Base-by-base conservation (phyloP, 2,797 vertebrate species). In the Eulemur mongoz region DNA sequence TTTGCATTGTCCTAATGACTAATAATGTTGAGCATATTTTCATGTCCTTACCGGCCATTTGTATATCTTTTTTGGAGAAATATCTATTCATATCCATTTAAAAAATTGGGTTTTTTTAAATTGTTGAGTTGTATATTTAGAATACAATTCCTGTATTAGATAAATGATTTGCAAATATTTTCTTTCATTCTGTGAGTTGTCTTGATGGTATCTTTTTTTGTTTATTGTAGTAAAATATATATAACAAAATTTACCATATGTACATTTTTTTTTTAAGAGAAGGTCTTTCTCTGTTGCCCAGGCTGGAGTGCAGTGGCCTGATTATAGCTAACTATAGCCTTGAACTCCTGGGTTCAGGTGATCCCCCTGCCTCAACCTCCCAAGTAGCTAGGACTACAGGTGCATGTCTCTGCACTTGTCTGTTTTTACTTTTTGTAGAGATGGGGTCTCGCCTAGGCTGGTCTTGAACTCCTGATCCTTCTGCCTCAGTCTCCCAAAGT, bases 1-100 rank as follows among this genome's bases (percentile, higher is more conserved):
- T 95, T 89, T 90, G 14, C 35, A 69, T 91, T 92, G 93, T 9
- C 70, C 27, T 73, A 78, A 30, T 61, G 65, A 82, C 82, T 92
- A 92, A 73, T 89, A 48, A 82, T 86, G 8, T 85, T 81, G n/a
- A 89, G 4, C 3, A 83, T 63, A 38, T 73, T 89, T 89, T 89
- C 69, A 43, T 82, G 65, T 92, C 59, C 14, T 92, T 61, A 10
- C 27, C 69, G 38, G 12, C 7, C 30, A 78, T 70, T 67, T 52
- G 45, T 57, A 17, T 94, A 45, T 72, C 25, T 30, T 95, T 91
- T 93, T 86, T 57, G 5, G 25, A 57, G 23, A 82, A 89, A 76
- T 88, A 32, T 17, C 17, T 84, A 15, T 94, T 92, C 45, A 45
- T 67, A 72, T 78, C 23, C 25, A 61, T 87, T 93, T 67, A 59